These are phyloP conservation scores for Carapus acus DNA, from an alignment of 2,797 vertebrate genomes.

Conservation along the genomic window DNA sequence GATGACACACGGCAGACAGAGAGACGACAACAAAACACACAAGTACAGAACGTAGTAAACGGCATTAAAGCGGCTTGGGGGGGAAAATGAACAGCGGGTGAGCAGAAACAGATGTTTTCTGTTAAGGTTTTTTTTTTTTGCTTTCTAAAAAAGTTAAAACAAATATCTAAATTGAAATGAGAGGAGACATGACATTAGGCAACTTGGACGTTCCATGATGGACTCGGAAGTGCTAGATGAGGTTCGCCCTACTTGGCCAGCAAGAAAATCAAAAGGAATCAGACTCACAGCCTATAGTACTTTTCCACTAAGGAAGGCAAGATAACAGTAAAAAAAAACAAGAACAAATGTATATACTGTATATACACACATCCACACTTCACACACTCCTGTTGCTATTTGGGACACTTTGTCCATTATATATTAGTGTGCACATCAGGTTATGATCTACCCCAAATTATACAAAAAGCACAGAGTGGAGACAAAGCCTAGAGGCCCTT, in stretches of 20 bases:
- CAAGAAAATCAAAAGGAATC: slow-evolving; percentile 54
- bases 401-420: slow-evolving; percentile 20
- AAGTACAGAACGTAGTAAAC: too few species aligned
- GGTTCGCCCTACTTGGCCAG: slow-evolving; percentile 43
- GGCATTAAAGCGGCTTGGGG: too few species aligned
- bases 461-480: slow-evolving; percentile 47
- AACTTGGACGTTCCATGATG: slow-evolving; percentile 52
- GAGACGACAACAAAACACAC: slow-evolving; percentile 13
- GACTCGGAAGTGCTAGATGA: slow-evolving; percentile 54
- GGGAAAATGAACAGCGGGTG: too few species aligned
- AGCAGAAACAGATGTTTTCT: too few species aligned
- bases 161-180: slow-evolving; percentile 61
- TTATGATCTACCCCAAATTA: slow-evolving; percentile 29
- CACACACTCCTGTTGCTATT: slow-evolving; percentile 37
- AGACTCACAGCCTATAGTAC: slow-evolving; percentile 24
- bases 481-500: slow-evolving; percentile 41
- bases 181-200: slow-evolving; percentile 49
- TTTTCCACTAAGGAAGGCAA: slow-evolving; percentile 45
- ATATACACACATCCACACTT: too few species aligned
- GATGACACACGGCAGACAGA: slow-evolving; percentile 17
- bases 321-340: slow-evolving; percentile 36
- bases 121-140: slow-evolving; percentile 23
- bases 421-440: slow-evolving; percentile 28
- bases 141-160: too few species aligned
- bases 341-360: slow-evolving; percentile 16